A percentile compares a stretch with the other conserved stretches of the same genome.
These are phyloP conservation scores for Asbolus verrucosus DNA, from an alignment of 1,140 invertebrate species.

Conservation along the genomic window DNA sequence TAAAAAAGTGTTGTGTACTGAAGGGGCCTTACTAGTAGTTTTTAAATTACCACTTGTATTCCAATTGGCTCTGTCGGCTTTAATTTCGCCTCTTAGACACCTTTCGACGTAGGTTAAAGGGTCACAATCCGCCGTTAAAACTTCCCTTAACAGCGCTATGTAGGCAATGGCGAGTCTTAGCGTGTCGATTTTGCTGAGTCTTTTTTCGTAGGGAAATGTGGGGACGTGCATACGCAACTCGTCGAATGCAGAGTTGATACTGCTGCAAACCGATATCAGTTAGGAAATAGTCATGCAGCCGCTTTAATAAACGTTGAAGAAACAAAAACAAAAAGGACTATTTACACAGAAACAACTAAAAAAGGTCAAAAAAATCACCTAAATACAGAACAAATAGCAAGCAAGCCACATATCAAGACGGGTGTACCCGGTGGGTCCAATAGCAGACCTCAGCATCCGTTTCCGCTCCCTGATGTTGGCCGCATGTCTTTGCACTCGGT, in stretches of 20 bases:
- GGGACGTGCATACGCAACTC: conserved; percentile 94
- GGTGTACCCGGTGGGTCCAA: conserved; percentile 75
- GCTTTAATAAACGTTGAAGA: no score
- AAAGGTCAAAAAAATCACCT: conserved; percentile 49
- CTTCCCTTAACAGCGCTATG: conserved; percentile 92
- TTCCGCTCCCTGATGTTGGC: conserved; percentile 95
- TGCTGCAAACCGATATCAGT: conserved; percentile 76
- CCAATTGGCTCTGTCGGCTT: conserved; percentile 89
- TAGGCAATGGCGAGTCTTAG: conserved; percentile 95
- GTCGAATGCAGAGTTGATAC: conserved; percentile 99
- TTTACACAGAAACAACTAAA: no score
- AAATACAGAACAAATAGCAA: conserved; percentile 54
- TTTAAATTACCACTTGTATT: conserved; percentile 88
- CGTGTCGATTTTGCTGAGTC: conserved; percentile 97
- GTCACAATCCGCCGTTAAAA: conserved; percentile 91
- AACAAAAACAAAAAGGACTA: no score
- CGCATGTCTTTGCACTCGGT: conserved; percentile 88
- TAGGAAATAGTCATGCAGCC: no score
- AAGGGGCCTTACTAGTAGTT: no score
- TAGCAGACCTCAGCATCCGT: conserved; percentile 94
- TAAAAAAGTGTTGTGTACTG: no score
- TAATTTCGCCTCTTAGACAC: conserved; percentile 88
- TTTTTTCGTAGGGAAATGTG: conserved; percentile 98
- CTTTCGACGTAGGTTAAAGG: conserved; percentile 94
- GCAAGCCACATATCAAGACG: conserved; percentile 58